Percentiles rank a stretch among this genome's conserved stretches.
Conservation (phyloP, 2,797 vertebrate species). For the Eutrigla gurnardus region DNA sequence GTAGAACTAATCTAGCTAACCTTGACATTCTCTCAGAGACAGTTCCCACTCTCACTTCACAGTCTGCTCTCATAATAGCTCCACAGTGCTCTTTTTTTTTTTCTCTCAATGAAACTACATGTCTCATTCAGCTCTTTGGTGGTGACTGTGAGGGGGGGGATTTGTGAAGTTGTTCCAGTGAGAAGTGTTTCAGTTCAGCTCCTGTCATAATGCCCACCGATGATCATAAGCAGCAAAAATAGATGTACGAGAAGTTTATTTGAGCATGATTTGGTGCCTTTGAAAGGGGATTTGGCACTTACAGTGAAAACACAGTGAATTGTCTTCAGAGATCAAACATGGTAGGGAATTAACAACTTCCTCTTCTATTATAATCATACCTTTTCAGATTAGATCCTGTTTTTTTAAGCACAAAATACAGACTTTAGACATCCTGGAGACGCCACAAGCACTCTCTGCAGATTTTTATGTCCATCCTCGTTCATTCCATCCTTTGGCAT, state of each 20-base stretch:
- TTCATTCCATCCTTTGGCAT: conserved; percentile 55
- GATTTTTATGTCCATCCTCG: conserved; percentile 58
- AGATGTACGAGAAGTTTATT: conserved; percentile 5
- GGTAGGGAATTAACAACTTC: conserved; percentile 50
- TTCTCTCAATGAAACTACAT: conserved; percentile 78
- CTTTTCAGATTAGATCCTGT: conserved; percentile 46
- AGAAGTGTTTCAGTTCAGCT: conserved; percentile 50
- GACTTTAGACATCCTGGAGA: conserved; percentile 56
- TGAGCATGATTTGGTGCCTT: conserved; percentile 18
- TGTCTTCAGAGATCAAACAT: conserved; percentile 52
- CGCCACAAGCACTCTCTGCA: conserved; percentile 48
- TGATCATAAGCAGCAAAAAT: conserved; percentile 41
- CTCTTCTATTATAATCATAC: conserved; percentile 47
- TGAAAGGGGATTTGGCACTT: conserved; percentile 24
- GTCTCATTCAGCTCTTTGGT: conserved; percentile 77
- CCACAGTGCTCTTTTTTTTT: conserved; percentile 64
- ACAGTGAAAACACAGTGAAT: conserved; percentile 27
- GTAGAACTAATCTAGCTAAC: conserved; percentile 80
- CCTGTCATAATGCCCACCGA: conserved; percentile 46
- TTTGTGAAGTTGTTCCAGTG: conserved; percentile 43
- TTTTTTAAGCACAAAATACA: conserved; percentile 47
- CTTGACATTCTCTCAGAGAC: conserved; percentile 79
- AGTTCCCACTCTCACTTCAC: conserved; percentile 75
- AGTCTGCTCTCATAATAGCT: conserved; percentile 76
- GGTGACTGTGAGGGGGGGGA: conserved; percentile 46